These are phyloP conservation scores for Temnothorax longispinosus DNA, from an alignment of 1,140 invertebrate species.

Conservation along the genomic window DNA sequence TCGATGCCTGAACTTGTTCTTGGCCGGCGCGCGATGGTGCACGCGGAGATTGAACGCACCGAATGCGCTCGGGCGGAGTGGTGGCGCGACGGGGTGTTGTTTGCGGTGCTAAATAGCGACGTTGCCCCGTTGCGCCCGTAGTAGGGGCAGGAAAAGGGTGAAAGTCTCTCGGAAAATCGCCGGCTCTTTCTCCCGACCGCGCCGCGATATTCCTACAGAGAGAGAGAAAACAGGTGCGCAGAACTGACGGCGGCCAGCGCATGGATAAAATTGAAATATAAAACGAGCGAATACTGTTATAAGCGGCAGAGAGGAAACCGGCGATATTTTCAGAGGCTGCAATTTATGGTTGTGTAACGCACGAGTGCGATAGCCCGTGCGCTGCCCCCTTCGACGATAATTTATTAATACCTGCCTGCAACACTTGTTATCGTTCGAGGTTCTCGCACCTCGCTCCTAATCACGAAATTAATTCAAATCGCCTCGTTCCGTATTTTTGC, in stretches of 20 bases:
- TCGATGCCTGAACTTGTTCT: constrained; percentile 68
- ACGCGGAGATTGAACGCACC: constrained; percentile 55
- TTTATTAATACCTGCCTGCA: constrained; percentile 26
- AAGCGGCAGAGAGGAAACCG: constrained; percentile 42
- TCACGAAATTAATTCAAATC: constrained; percentile 20
- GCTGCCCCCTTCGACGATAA: constrained; percentile 19
- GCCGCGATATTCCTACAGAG: neutral
- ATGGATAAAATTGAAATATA: constrained; percentile 71
- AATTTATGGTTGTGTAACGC: constrained; percentile 65
- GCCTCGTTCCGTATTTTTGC: constrained; percentile 20
- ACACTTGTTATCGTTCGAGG: neutral
- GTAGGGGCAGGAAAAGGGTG: constrained; percentile 66
- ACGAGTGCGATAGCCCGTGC: neutral
- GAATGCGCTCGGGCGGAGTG: constrained; percentile 18
- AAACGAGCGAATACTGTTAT: constrained; percentile 70
- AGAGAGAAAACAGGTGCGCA: constrained; percentile 64
- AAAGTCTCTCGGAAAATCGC: constrained; percentile 74
- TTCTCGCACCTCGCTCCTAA: constrained; percentile 8
- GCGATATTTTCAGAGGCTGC: constrained; percentile 52
- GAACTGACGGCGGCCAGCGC: neutral
- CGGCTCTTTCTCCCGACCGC: constrained; percentile 42
- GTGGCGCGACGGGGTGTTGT: constrained; percentile 12
- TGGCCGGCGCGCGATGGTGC: constrained; percentile 40
- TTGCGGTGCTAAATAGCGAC: constrained; percentile 44
- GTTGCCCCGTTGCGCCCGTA: neutral